Base-by-base conservation (phyloP, 2,888 invertebrate species). In the Heliconius ismenius region DNA sequence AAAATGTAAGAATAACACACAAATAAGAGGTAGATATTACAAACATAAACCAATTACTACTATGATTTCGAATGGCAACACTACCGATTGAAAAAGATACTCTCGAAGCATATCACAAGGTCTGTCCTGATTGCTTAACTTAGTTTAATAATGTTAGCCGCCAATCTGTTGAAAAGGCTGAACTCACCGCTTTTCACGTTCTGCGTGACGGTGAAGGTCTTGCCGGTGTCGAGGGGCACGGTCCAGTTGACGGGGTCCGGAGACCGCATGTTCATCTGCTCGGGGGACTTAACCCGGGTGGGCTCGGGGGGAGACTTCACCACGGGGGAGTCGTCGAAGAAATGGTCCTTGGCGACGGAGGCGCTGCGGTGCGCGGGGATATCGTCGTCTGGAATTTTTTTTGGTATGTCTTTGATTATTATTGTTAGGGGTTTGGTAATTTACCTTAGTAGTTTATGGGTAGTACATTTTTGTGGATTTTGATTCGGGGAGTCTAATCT, bases 191-290 rank as follows among this genome's bases (percentile, higher is more conserved):
- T 93, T 89, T 97, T 96, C 85, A 98, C 97, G 93, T 98, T 98
- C 94, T 98, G 98, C 79, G 98, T 98, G 84, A 98, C 98, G 64
- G 98, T 98, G 92, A 98, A 98, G 63, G 98, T 98, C 95, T 98
- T 98, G 84, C 98, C 98, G 83, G 98, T 98, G 92, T 98, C 98
- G 86, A 98, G 95, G 75, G 98, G 98, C 79, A 98, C 98, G 73
- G 98, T 98, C 98, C 98, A 98, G 92, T 98, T 98, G 85, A 98
- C 98, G 74, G 98, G 98, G 92, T 98, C 98, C 21, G 98, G 98
- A 28, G 98, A 98, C 83, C 98, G 95, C 96, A 98, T 97, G 89
- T 98, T 96, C 92, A 98, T 97, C 90, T 98, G 97, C 88, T 98
- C 98, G 1, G 98, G 98, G 18, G 98, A 98, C 92, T 98, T 98